Evolutionary conservation across 64 coral and sea anemone genomes (phyloP).

Genomic region (Stylophora pistillata): DNA sequence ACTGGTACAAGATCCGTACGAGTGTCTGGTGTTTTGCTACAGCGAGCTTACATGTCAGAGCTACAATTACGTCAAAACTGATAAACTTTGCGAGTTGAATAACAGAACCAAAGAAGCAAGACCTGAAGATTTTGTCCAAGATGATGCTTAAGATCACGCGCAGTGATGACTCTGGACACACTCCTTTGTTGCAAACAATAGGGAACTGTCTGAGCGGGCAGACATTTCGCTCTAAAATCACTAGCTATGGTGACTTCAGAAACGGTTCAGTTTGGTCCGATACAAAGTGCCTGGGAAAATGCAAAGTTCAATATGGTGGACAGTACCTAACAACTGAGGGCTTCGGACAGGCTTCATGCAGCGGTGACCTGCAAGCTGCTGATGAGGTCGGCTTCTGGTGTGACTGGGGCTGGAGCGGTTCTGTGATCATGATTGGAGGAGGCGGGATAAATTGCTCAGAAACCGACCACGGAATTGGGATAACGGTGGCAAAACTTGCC

Average conservation of each 20-base stretch:
- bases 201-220: conserved; percentile 3
- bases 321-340: not conserved
- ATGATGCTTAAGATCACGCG: conserved; percentile 51
- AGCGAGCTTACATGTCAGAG: not conserved
- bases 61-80: not conserved
- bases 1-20: not conserved
- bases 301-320: conserved; percentile 9
- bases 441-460: not conserved
- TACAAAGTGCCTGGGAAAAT: not conserved
- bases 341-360: not conserved
- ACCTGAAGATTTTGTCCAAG: not conserved
- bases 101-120: not conserved
- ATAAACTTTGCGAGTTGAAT: not conserved
- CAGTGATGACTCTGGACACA: conserved; percentile 43
- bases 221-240: conserved; percentile 36
- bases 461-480: conserved; percentile 6
- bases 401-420: not conserved
- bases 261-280: not conserved
- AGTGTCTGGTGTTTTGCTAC: not conserved
- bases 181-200: conserved; percentile 15
- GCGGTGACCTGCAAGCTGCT: not conserved
- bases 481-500: not conserved
- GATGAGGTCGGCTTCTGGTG: conserved; percentile 19
- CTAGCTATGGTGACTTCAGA: conserved; percentile 23
- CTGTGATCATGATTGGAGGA: conserved; percentile 38